Base-by-base conservation (phyloP, 1,140 invertebrate genomes). In the Agrypnia vestita region DNA sequence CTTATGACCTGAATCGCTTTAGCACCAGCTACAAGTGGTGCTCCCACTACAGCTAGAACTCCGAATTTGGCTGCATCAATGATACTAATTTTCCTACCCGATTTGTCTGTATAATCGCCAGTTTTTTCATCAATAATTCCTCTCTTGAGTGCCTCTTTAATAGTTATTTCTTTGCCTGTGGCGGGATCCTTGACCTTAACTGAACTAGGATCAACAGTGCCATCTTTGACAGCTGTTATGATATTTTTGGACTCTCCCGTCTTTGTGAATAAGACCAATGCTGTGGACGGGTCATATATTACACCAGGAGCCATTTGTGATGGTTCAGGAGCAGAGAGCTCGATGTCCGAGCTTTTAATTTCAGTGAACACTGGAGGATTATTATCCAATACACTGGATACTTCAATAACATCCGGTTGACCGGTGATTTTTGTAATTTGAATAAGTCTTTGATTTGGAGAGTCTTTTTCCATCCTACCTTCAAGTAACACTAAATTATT, bases 101-200 rank as follows among this genome's bases (percentile, higher is more conserved):
- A 87, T 56, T 89, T 89, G 82, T 94, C 92, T 78, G 90, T 91
- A 83, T 96, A 95, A 72, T 93, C 90, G 17, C 93, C 94, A 0
- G 94, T 94, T 67, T 93, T 90, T 80, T 92, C 90, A 87, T 97
- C 92, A 21, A 97, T 89, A 69, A 97, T 93, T 71, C 94, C 94
- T 79, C 91, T 92, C 44, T 92, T 87, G 46, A 97, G 90, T 1
- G 96, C 97, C 85, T 97, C 94, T 44, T 92, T 90, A 43, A 97
- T 88, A 44, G 92, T 91, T 72, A 97, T 91, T 78, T 92, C 88
- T 85, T 92, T 89, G 0, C 93, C 94, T 0, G 93, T 93, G 59
- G 88, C 85, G 12, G 95, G 95, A 89, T 97, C 95, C 76, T 92
- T 91, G 4, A 98, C 91, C 85, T 93, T 92, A 1, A 97, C 92